Evolutionary conservation across 2,113 vertebrate genomes (phyloP).

Genomic region (Plecotus auritus): DNA sequence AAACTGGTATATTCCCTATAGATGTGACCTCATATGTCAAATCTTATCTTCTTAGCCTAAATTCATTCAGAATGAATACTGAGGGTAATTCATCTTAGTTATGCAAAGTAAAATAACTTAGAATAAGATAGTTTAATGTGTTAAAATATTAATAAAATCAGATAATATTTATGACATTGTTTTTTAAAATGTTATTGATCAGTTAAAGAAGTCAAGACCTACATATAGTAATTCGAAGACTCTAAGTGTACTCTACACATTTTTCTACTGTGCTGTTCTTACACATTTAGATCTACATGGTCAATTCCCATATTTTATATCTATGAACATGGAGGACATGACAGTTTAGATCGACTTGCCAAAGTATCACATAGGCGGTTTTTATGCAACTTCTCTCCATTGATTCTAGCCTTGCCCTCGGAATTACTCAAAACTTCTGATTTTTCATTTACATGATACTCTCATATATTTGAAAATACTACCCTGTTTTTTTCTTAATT

Average conservation of each 20-base stretch:
- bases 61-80: not conserved
- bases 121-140: not conserved
- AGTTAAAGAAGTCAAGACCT: not conserved
- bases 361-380: not conserved
- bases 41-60: not conserved
- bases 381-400: not conserved
- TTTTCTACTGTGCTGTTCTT: not conserved
- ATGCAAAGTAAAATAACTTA: not conserved
- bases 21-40: not conserved
- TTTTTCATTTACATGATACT: not conserved
- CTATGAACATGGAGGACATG: not conserved
- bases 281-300: not conserved
- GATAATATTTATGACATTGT: not conserved
- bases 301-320: not conserved
- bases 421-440: not conserved
- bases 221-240: not conserved
- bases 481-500: not conserved
- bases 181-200: not conserved
- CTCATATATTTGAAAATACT: not conserved
- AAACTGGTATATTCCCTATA: not conserved
- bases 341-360: not conserved
- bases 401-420: not conserved
- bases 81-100: not conserved
- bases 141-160: not conserved
- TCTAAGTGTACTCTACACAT: not conserved